Evolutionary conservation across 2,888 invertebrate genomes (phyloP).

Genomic region (Thymelicus acteon): DNA sequence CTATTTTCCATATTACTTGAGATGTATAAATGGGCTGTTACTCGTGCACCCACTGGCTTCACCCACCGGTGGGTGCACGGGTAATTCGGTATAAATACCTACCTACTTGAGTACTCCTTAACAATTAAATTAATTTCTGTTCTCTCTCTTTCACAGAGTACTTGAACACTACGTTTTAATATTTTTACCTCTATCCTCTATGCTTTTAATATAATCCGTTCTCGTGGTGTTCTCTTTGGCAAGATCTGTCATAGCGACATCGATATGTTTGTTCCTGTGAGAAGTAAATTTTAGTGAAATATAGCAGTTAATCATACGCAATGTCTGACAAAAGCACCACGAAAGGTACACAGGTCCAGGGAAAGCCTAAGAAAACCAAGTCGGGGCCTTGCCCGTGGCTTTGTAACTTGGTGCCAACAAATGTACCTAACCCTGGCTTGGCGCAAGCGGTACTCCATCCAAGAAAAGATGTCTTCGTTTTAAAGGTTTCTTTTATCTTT

Average conservation of each 20-base stretch:
- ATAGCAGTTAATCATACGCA: slow-evolving; percentile 9
- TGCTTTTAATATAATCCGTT: no score
- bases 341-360: slow-evolving; percentile 53
- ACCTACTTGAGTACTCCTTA: no score
- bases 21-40: no score
- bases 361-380: slow-evolving; percentile 43
- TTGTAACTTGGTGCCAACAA: slow-evolving; percentile 63
- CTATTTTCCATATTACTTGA: no score
- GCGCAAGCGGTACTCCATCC: slow-evolving; percentile 81
- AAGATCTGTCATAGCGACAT: not conserved
- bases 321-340: slow-evolving; percentile 45
- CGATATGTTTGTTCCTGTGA: slow-evolving; percentile 11
- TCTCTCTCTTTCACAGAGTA: no score
- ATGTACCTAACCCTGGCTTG: slow-evolving; percentile 61
- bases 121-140: no score
- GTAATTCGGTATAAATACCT: no score
- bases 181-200: no score
- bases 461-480: slow-evolving; percentile 86
- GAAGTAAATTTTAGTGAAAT: slow-evolving; percentile 27
- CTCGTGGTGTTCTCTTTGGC: no score
- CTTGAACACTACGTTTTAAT: no score
- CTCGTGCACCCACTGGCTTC: no score
- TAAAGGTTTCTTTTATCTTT: slow-evolving; percentile 68
- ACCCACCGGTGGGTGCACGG: no score
- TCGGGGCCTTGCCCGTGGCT: slow-evolving; percentile 58